Evolutionary conservation across 2,113 vertebrate genomes (phyloP).

Genomic region (Hypanus sabinus): DNA sequence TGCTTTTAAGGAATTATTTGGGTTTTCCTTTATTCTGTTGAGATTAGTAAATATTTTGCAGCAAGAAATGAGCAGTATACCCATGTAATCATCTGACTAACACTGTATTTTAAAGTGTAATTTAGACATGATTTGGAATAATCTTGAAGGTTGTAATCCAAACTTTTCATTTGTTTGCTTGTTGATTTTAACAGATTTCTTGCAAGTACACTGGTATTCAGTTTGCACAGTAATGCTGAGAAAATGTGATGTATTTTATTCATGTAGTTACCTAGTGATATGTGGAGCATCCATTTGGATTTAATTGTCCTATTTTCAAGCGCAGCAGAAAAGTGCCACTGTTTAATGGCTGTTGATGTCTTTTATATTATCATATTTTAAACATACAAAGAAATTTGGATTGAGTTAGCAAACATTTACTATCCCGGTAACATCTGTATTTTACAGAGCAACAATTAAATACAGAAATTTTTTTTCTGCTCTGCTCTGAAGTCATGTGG

Average conservation of each 20-base stretch:
- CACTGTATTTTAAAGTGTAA: constrained; percentile 70
- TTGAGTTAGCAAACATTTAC: constrained; percentile 55
- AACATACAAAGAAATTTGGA: constrained; percentile 44
- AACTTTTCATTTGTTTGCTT: constrained; percentile 62
- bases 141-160: constrained; percentile 67
- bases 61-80: constrained; percentile 51
- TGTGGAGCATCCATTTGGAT: constrained; percentile 55
- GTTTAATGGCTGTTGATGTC: constrained; percentile 53
- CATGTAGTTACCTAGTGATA: constrained; percentile 67
- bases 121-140: constrained; percentile 63
- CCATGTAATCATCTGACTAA: constrained; percentile 54
- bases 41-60: constrained; percentile 56
- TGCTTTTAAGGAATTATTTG: constrained; percentile 55
- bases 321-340: constrained; percentile 49
- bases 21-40: constrained; percentile 47
- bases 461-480: background rate
- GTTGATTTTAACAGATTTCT: constrained; percentile 67
- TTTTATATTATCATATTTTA: constrained; percentile 57
- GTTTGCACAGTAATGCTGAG: constrained; percentile 77
- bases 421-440: constrained; percentile 34
- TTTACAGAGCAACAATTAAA: constrained; percentile 9
- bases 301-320: constrained; percentile 52
- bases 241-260: constrained; percentile 62
- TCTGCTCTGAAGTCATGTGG: background rate
- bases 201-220: constrained; percentile 87